Evolutionary conservation across 1,140 invertebrate species (phyloP).

Genomic region (Microplitis demolitor): DNA sequence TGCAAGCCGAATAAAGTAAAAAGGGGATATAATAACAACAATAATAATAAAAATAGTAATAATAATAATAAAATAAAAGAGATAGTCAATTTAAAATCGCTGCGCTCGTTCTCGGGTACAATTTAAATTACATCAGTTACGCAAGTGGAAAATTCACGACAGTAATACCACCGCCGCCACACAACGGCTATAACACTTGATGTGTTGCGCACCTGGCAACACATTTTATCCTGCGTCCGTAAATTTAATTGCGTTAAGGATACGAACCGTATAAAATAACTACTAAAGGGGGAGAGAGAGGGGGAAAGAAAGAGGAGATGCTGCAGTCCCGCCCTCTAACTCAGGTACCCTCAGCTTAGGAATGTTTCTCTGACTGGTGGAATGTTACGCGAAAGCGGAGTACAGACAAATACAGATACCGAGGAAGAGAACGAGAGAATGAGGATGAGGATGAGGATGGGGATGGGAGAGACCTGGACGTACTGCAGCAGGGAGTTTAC

Average conservation of each 20-base stretch:
- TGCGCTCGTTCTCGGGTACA: slow-evolving; percentile 26
- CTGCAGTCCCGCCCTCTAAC: too few species aligned
- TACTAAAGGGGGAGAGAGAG: neutral
- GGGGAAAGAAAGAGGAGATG: too few species aligned
- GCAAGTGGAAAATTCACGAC: slow-evolving; percentile 22
- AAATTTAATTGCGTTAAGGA: slow-evolving; percentile 42
- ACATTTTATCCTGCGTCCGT: slow-evolving; percentile 26
- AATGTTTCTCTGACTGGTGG: slow-evolving; percentile 5
- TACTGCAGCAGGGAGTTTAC: neutral
- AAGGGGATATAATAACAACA: neutral
- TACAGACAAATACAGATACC: too few species aligned
- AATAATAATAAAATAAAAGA: neutral
- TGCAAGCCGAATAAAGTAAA: too few species aligned
- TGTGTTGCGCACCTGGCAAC: neutral
- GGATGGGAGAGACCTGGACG: too few species aligned
- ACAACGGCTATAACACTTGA: neutral
- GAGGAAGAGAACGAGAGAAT: too few species aligned
- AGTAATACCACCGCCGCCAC: slow-evolving; percentile 1
- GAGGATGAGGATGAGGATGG: too few species aligned
- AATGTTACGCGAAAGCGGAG: neutral
- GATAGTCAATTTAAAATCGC: slow-evolving; percentile 20
- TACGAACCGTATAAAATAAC: slow-evolving; percentile 53
- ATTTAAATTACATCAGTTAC: slow-evolving; percentile 31
- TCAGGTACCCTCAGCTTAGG: slow-evolving; percentile 6
- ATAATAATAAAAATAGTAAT: neutral